phyloP scores from a whole-genome alignment of 2,113 vertebrate genomes.

The Amphiprion percula region DNA sequence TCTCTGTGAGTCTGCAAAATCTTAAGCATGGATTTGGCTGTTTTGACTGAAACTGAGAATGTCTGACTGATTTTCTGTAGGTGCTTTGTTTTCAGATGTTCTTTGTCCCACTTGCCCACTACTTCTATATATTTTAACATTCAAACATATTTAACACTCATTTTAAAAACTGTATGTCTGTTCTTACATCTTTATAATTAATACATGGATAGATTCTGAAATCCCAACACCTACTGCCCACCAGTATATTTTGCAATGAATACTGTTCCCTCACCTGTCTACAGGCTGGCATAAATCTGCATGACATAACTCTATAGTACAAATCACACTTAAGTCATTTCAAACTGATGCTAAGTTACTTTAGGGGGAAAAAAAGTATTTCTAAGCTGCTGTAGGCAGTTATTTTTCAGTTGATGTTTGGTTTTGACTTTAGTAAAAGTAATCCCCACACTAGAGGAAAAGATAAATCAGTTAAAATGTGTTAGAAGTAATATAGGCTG shows the following conservation, averaged over 20 bases:
- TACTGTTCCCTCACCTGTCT: not conserved
- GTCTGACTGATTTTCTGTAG: no score
- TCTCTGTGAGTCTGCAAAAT: no score
- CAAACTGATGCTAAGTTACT: constrained; percentile 40
- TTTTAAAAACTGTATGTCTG: no score
- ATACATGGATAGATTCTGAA: not conserved
- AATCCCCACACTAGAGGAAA: constrained; percentile 35
- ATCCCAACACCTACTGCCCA: not conserved
- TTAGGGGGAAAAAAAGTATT: constrained; percentile 16
- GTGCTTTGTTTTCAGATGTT: no score
- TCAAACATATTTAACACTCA: no score
- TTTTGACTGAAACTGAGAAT: no score
- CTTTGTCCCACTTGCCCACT: no score
- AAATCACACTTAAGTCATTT: constrained; percentile 23
- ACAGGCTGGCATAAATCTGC: constrained; percentile 27
- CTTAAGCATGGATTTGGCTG: no score
- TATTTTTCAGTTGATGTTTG: constrained; percentile 51
- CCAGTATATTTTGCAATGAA: not conserved
- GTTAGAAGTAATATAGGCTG: constrained; percentile 39
- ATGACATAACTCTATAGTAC: constrained; percentile 14
- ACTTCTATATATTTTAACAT: no score
- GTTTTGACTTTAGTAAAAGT: constrained; percentile 43
- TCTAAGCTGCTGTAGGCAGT: constrained; percentile 34
- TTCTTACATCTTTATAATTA: no score
- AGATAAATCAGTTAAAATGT: constrained; percentile 50